Percentiles rank a stretch among this genome's conserved stretches.
phyloP scores from a whole-genome alignment of 2,113 vertebrate genomes.

The Vombatus ursinus region DNA sequence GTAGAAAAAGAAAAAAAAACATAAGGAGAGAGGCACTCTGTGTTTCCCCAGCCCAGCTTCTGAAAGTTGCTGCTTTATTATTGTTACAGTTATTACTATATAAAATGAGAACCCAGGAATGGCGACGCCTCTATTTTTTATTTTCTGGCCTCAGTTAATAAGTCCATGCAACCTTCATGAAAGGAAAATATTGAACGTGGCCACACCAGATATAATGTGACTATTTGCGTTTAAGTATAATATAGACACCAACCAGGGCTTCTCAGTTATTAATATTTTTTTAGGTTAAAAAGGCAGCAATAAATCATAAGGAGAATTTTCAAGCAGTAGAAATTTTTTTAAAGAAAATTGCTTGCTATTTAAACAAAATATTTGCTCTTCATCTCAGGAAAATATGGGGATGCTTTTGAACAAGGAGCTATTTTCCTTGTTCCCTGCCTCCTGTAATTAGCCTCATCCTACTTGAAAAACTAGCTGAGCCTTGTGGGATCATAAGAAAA shows the following conservation, averaged over 20 bases:
- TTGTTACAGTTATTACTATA: not conserved
- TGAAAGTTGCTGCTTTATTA: conserved; percentile 31
- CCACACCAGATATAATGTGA: conserved; percentile 70
- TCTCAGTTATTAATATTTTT: conserved; percentile 80
- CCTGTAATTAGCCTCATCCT: conserved; percentile 67
- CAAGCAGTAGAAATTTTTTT: conserved; percentile 74
- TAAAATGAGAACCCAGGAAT: conserved; percentile 10
- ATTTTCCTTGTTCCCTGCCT: conserved; percentile 66
- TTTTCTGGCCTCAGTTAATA: conserved; percentile 72
- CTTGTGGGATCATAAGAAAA: conserved; percentile 59
- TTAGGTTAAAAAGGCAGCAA: conserved; percentile 78
- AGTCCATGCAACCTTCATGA: conserved; percentile 66
- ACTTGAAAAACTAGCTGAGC: conserved; percentile 56
- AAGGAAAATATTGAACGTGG: conserved; percentile 73
- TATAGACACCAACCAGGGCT: conserved; percentile 76
- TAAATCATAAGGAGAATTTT: conserved; percentile 75
- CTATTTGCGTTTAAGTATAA: conserved; percentile 74
- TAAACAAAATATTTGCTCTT: conserved; percentile 81
- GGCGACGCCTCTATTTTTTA: conserved; percentile 45
- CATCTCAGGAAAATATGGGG: conserved; percentile 74
- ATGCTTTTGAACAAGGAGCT: conserved; percentile 72
- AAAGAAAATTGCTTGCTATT: conserved; percentile 80
- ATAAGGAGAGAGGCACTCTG: conserved; percentile 4
- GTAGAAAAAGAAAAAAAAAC: not conserved
- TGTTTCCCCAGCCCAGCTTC: not conserved